Base-by-base conservation (phyloP, 1,140 invertebrate genomes). In the Drosophila insularis region DNA sequence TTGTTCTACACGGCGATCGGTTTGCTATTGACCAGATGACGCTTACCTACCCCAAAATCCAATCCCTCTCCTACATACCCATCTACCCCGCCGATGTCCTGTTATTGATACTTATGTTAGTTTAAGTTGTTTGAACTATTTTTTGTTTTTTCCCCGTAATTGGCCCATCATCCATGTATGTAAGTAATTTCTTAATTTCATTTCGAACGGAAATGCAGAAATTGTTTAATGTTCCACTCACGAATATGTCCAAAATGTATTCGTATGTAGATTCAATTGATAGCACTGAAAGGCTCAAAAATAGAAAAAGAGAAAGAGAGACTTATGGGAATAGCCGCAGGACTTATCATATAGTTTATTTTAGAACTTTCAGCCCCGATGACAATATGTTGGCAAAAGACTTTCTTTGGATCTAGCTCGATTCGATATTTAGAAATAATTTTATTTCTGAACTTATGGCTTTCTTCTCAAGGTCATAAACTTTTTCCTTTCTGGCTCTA, bases 1-100 rank as follows among this genome's bases (percentile, higher is more conserved):
- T 87, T 87, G 82, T 77, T 74, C 71, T 74, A 73, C 79, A 82
- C 81, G 79, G 62, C 68, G 67, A 72, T 71, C 68, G 68, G 10
- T 27, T 74, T 46, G 40, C 59, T 40, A 71, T 68, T 77, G 76
- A 63, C 79, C 82, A 82, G 84, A 74, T 82, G 84, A 81, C 82
- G 76, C 66, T 71, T 0, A 37, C 56, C 68, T 17, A 55, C 46
- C 40, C 43, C 27, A 14, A 31, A 4, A 27, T 5, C 4, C 27
- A 27, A 27, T 27, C 27, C 27, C 27, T 27, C 27, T 27, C 27
- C 46, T 53, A 63, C 50, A n/a, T 32, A 2, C 13, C 8, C 2
- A 4, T 50, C 39, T n/a, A 17, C 23, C 23, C 27, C 17, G 35
- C 23, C 35, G 46, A 59, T 65, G 68, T 64, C 55, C 58, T 54